Evolutionary conservation across 2,113 vertebrate species (phyloP), one percentile per base, ranked within the genome.

Genomic region (Hemiscyllium ocellatum): DNA sequence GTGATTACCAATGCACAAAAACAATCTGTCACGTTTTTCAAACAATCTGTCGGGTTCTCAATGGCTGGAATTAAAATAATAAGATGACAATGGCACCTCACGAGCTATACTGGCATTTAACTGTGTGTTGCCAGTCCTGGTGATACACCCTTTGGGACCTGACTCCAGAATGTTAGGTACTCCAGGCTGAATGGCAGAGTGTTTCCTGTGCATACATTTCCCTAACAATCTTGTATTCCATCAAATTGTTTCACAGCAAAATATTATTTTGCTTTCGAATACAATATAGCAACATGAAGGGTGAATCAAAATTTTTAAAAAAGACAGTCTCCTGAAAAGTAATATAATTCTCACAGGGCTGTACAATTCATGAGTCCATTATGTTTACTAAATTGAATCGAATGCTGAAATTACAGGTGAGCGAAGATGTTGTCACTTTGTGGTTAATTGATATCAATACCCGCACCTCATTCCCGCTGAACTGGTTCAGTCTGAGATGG

Each of bases 1-100:
- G 70, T 65, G 50, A 90, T 95, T 95, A 33, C 13, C 0, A 95
- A 95, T 52, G 68, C 68, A 29, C 94, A 50, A 26, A 6, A 50
- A 52, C 42, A 76, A 50, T 52, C 47, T 76, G 68, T 29, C 47
- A 70, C 94, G 69, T 93, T 93, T 90, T 93, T 20, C 61, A 93
- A 66, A 66, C 89, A 66, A 37, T 50, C 37, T 52, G 94, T 29
- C 69, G 42, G 8, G 19, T 19, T 70, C 66, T 94, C 66, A 70
- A 42, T 24, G 12, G 47, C 94, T 47, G 94, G 29, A 76, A 95
- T 69, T 72, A 95, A 76, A 72, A 52, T 90, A 90, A 90, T 72
- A 94, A 17, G 20, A 94, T 94, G 68, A 94, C 33, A 61, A 94
- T 94, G 26, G 47, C 47, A 76, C 66, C 89, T 72, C 22, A 95